Base-by-base conservation (phyloP, 2,888 invertebrate species). In the Gryllus longicercus region DNA sequence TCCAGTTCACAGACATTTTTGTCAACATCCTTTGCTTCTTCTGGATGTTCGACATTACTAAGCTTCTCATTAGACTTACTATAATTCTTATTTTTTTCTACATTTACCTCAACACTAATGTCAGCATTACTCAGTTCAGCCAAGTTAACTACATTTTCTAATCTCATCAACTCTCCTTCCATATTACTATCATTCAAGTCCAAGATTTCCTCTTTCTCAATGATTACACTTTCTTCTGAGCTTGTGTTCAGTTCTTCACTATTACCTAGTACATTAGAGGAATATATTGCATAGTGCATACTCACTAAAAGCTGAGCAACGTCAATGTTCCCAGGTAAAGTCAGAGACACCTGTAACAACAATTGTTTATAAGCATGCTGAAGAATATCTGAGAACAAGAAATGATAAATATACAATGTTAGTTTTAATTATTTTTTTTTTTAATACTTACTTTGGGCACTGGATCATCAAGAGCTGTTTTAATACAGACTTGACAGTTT, bases 281-380 rank as follows among this genome's bases (percentile, higher is more conserved):
- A 11, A n/a, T 75, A 79, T 38, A 79, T 74, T 10, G 74, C 78
- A 49, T 49, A 80, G 10, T 75, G 75, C 50, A 80, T 75, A 74
- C 82, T 82, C 21, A 89, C 88, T 51, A 90, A 84, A 82, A 88
- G 87, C 82, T 90, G 88, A 82, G 89, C 89, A 12, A 91, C 86
- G 84, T 87, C 87, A 2, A 88, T 74, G 14, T 75, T 74, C 14
- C 77, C 78, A 16, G 78, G 79, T 16, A 83, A 11, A 79, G 79
- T 10, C 50, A 80, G 77, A 25, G 50, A 74, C 14, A 63, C n/a
- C 63, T 63, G 63, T 18, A 63, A 63, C n/a, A n/a, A 63, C 16
- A 63, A 11, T 18, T 63, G n/a, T 63, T 63, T n/a, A 14, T 63
- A 63, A 63, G 38, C 38, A 38, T 38, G 12, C 63, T 63, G 63